Base-by-base conservation (phyloP, 2,888 invertebrate species). In the Lepidocyrtinus sp. region DNA sequence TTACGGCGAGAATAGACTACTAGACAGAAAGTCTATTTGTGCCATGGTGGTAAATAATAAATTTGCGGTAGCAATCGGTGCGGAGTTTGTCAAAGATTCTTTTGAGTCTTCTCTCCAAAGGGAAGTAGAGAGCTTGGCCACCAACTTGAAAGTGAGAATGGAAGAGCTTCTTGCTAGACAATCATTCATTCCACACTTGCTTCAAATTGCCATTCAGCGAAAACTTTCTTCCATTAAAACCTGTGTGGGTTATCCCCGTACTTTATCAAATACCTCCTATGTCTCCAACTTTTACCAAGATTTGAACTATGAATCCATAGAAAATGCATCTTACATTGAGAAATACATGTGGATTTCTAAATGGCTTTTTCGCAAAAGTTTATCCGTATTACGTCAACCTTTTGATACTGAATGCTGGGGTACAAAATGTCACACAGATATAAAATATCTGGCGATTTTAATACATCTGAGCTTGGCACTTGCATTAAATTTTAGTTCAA, bases 371-470 rank as follows among this genome's bases (percentile, higher is more conserved):
- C 62, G 77, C 63, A 83, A 83, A 74, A 55, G 26, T 1, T 22
- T 83, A 27, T 36, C 27, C 25, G 69, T 71, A 2, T 67, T 83
- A 9, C 17, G 81, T 9, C 74, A 70, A 26, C 82, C 80, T 1
- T 83, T 83, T 73, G 83, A 83, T 62, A 67, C 21, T 9, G 65
- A 77, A 27, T 83, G 83, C 55, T 83, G 75, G 76, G 75, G 74
- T 1, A n/a, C n/a, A n/a, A n/a, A n/a, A n/a, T n/a, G n/a, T n/a
- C n/a, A n/a, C 7, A n/a, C n/a, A n/a, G n/a, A n/a, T n/a, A n/a
- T n/a, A n/a, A n/a, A n/a, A n/a, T n/a, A n/a, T n/a, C n/a, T n/a
- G n/a, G n/a, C n/a, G n/a, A n/a, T n/a, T n/a, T n/a, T n/a, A n/a
- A n/a, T n/a, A n/a, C n/a, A n/a, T n/a, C n/a, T n/a, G n/a, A n/a